phyloP scores from a whole-genome alignment of 2,888 invertebrate genomes.

The Hirtodrosophila alboralis region DNA sequence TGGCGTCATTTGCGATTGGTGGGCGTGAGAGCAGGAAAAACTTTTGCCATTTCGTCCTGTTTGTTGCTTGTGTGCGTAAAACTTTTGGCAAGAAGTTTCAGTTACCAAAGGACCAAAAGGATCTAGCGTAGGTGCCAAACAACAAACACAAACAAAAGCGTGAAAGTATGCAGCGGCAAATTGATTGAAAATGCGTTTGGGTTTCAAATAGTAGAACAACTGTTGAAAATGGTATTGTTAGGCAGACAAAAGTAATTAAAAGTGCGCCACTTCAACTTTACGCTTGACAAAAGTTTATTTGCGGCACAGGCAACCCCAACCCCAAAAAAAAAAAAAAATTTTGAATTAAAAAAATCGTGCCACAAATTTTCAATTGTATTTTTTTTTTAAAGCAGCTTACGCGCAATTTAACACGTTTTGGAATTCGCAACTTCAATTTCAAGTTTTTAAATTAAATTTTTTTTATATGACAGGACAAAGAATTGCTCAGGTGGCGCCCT shows the following conservation, averaged over 20 bases:
- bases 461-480: constrained; percentile 50
- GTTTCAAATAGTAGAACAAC: neutral
- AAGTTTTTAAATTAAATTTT: constrained; percentile 72
- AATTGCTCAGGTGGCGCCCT: constrained; percentile 53
- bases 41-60: constrained; percentile 65
- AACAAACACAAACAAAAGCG: constrained; percentile 56
- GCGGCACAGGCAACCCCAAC: constrained; percentile 31
- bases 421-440: constrained; percentile 4
- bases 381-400: constrained; percentile 47
- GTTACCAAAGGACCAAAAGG: constrained; percentile 24
- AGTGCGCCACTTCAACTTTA: constrained; percentile 73
- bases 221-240: constrained; percentile 10
- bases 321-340: no score
- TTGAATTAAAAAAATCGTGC: constrained; percentile 10
- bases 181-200: constrained; percentile 71
- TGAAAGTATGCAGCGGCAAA: constrained; percentile 57
- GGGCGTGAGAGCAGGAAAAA: constrained; percentile 60
- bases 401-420: constrained; percentile 53
- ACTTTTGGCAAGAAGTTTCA: constrained; percentile 50
- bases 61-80: constrained; percentile 66
- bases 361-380: constrained; percentile 35
- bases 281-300: constrained; percentile 71
- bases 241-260: constrained; percentile 75
- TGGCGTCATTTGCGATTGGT: constrained; percentile 46
- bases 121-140: constrained; percentile 41